Evolutionary conservation across 2,113 vertebrate genomes (phyloP), one percentile per base, ranked within the genome.

Genomic region (Centropristis striata): DNA sequence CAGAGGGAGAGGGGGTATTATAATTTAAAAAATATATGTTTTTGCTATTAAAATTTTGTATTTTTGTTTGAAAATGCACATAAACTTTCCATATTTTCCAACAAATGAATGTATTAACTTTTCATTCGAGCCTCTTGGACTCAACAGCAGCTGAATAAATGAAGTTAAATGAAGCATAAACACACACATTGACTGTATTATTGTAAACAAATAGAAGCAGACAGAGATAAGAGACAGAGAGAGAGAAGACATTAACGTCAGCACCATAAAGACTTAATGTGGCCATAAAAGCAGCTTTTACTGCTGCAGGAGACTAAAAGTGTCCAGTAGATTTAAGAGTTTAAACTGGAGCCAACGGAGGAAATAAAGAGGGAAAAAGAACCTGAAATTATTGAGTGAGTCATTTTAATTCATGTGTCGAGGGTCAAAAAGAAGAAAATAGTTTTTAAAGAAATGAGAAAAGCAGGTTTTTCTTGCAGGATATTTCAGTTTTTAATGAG

Each of bases 201-300:
- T 14, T n/a, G n/a, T n/a, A 42, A 42, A 60, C 44, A 54, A 49
- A 47, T n/a, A n/a, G n/a, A n/a, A n/a, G n/a, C n/a, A n/a, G n/a
- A n/a, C n/a, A n/a, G n/a, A n/a, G n/a, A n/a, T n/a, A n/a, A n/a
- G n/a, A n/a, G n/a, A n/a, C 50, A 58, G 3, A 12, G 41, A 42
- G 41, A 42, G 12, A 42, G 5, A 42, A 42, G 41, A 44, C 41
- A 47, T 13, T 12, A 14, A 63, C 6, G 16, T 51, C 25, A 50
- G 51, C 47, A 15, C 50, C 14, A 9, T 64, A 41, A 42, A 63
- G 27, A 20, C 21, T 68, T 39, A 15, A 63, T 67, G 70, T 41
- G 76, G 59, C 41, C 50, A 71, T 79, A 32, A 65, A 71, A 68
- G 20, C 61, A 54, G 50, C 18, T 21, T 67, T 66, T 39, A 66